Evolutionary conservation across 53 echinoderm and acorn worm species (phyloP).

Genomic region (Paracentrotus lividus): DNA sequence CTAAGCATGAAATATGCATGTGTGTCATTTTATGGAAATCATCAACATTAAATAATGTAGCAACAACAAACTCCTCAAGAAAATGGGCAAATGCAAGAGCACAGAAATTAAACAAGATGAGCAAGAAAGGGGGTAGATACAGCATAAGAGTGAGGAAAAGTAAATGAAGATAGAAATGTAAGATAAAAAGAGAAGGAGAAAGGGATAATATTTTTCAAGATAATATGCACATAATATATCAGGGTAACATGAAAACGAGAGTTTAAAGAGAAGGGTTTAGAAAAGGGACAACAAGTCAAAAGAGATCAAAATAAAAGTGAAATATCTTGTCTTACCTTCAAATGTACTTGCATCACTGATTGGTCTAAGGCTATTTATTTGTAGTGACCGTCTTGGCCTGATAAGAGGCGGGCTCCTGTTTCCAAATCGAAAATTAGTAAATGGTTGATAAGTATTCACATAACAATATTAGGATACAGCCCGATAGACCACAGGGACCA

Average conservation of each 20-base stretch:
- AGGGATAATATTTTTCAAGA: background rate
- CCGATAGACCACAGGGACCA: too few relatives aligned
- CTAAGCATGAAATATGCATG: background rate
- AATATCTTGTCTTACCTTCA: conserved; percentile 53
- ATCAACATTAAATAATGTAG: too few relatives aligned
- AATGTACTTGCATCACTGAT: conserved; percentile 65
- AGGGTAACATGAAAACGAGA: background rate
- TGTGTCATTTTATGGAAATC: too few relatives aligned
- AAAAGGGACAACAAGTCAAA: background rate
- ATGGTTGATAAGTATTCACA: too few relatives aligned
- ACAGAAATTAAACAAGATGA: too few relatives aligned
- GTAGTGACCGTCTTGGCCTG: conserved; percentile 72
- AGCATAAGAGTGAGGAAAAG: background rate
- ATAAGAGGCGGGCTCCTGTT: conserved; percentile 88
- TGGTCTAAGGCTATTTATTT: conserved; percentile 46
- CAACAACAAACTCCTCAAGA: too few relatives aligned
- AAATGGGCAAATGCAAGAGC: too few relatives aligned
- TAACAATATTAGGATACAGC: too few relatives aligned
- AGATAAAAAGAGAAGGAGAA: background rate
- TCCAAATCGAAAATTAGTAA: background rate
- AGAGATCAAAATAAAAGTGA: background rate
- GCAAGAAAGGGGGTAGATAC: background rate
- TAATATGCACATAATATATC: background rate
- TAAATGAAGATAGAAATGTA: background rate
- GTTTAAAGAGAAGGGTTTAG: background rate